Base-by-base conservation (phyloP, 2,888 invertebrate species). In the Poecilobothrus nobilitatus region DNA sequence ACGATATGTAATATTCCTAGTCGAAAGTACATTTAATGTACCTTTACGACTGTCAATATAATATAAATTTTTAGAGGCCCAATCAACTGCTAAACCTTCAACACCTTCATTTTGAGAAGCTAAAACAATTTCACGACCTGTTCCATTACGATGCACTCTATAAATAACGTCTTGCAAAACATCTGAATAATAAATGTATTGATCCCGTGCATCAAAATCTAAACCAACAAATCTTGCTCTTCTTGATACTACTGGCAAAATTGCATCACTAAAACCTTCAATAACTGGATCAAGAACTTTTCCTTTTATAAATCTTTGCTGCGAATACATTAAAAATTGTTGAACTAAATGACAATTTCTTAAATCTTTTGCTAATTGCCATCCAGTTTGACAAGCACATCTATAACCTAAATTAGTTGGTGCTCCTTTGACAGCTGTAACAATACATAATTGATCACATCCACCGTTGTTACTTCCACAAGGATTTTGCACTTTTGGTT, bases 101-200 rank as follows among this genome's bases (percentile, higher is more conserved):
- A 97, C 96, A 0, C 97, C 97, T 82, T 97, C 97, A 78, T 97
- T 97, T 79, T 97, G 96, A 1, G 95, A 95, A 1, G 97, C 95
- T 61, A 97, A 80, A 0, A 97, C 95, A 69, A 94, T 95, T 82
- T 95, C 94, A 34, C 90, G 86, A 0, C 90, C 87, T 0, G 91
- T 89, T 65, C 91, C 91, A 75, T 91, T 91, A 71, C 90, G 85
- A 75, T 90, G 90, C 0, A 92, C 90, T 27, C 91, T 83, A 79
- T 95, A 94, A 73, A 96, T 96, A 0, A 96, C 96, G 79, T 97
- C 95, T 82, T 96, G 93, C 22, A 97, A 85, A 0, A 98, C 97
- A 79, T 99, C 99, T 0, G 97, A 97, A 81, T 97, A 98, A 81
- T 97, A 99, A 73, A 99, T 95, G 76, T 92, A 92, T 76, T 93